phyloP scores from a whole-genome alignment of 2,113 vertebrate genomes.

The Cebus imitator region DNA sequence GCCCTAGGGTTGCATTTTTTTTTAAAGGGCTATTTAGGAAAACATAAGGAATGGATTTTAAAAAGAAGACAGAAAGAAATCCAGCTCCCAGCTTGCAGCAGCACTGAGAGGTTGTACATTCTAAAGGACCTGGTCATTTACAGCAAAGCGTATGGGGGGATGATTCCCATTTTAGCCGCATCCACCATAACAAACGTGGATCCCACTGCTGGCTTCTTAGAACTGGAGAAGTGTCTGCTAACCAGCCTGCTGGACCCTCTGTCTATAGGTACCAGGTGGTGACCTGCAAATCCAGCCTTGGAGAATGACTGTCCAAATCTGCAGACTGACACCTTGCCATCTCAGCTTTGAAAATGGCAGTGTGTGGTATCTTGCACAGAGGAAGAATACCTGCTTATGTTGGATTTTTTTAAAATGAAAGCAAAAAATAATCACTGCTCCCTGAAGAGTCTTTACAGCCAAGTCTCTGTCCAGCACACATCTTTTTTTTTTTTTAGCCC shows the following conservation, averaged over 20 bases:
- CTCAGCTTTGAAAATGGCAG: neutral
- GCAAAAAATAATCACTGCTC: conserved; percentile 40
- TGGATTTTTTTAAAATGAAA: conserved; percentile 39
- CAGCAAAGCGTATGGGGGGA: neutral
- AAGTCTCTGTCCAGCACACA: conserved; percentile 59
- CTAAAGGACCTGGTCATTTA: neutral
- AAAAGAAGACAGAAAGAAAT: neutral
- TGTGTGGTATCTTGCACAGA: neutral
- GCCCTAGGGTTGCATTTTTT: neutral
- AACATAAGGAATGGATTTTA: conserved; percentile 29
- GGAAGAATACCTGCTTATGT: conserved; percentile 59
- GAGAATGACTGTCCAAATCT: neutral
- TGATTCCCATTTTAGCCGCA: neutral
- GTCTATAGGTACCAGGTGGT: neutral
- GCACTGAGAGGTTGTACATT: neutral
- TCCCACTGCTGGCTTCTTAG: neutral
- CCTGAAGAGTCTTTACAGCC: conserved; percentile 63
- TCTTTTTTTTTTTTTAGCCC: conserved; percentile 68
- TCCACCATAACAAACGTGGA: neutral
- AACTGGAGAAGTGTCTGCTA: neutral
- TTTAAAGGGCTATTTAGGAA: conserved; percentile 32
- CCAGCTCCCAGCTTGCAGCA: neutral
- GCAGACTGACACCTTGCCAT: neutral
- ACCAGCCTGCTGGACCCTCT: neutral
- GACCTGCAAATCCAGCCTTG: conserved; percentile 13